These are phyloP conservation scores for Centropristis striata DNA, from an alignment of 2,113 vertebrate species.

Conservation along the genomic window DNA sequence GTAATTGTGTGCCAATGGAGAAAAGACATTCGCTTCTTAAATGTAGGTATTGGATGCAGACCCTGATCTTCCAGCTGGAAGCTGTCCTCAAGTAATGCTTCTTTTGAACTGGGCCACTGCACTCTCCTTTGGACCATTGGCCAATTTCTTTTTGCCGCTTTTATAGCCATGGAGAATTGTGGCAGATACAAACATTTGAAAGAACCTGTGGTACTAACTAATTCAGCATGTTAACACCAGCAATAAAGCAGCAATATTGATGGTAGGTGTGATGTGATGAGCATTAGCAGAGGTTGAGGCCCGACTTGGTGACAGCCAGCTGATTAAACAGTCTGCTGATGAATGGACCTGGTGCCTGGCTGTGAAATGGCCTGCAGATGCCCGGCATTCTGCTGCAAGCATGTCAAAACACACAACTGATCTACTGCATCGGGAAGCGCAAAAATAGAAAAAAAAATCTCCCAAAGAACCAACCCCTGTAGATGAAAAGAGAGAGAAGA, in stretches of 20 bases:
- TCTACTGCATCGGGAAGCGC: background rate
- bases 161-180: background rate
- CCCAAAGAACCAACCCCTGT: background rate
- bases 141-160: background rate
- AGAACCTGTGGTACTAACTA: constrained; percentile 4
- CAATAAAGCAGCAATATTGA: constrained; percentile 48
- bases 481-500: background rate
- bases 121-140: background rate
- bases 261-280: constrained; percentile 60
- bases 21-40: constrained; percentile 12
- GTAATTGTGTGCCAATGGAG: constrained; percentile 27
- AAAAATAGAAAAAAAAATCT: background rate
- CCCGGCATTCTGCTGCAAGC: constrained; percentile 37
- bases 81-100: background rate
- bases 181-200: background rate
- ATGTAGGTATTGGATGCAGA: background rate
- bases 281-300: constrained; percentile 54
- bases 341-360: constrained; percentile 50
- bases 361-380: constrained; percentile 61
- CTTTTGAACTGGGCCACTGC: background rate
- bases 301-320: constrained; percentile 61
- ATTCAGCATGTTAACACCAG: constrained; percentile 32
- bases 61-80: constrained; percentile 6
- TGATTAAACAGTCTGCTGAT: constrained; percentile 75
- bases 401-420: constrained; percentile 42